A percentile compares a stretch with the other conserved stretches of the same genome.
These are phyloP conservation scores for Gari tellinella DNA, from an alignment of 2,888 invertebrate genomes.

Conservation along the genomic window DNA sequence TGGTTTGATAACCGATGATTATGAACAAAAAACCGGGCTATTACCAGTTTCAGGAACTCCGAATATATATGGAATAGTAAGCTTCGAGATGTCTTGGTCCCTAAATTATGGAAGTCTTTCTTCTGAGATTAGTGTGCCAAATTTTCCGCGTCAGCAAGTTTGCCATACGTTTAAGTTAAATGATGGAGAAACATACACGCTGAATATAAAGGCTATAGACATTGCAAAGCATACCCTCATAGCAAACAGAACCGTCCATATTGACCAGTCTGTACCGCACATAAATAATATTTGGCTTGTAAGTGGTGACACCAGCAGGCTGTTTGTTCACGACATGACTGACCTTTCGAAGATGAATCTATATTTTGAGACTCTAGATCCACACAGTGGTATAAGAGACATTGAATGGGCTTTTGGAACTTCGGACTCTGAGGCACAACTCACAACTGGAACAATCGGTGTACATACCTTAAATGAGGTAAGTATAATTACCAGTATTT, in stretches of 20 bases:
- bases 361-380: conserved; percentile 58
- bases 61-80: conserved; percentile 55
- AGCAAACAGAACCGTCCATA: conserved; percentile 51
- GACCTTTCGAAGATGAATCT: conserved; percentile 65
- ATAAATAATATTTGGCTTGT: conserved; percentile 58
- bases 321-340: conserved; percentile 57
- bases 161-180: conserved; percentile 24
- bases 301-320: conserved; percentile 40
- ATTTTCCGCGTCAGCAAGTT: conserved; percentile 37
- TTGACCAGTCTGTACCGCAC: conserved; percentile 59
- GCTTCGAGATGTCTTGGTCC: conserved; percentile 32
- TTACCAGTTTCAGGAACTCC: conserved; percentile 55
- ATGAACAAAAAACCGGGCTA: conserved; percentile 55
- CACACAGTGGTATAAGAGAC: conserved; percentile 63
- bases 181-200: conserved; percentile 56
- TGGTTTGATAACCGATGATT: conserved; percentile 33
- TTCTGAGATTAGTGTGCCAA: not conserved
- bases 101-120: not conserved
- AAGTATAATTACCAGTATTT: too few relatives aligned
- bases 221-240: conserved; percentile 44
- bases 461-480: too few relatives aligned
- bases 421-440: conserved; percentile 11
- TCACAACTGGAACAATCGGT: conserved; percentile 1
- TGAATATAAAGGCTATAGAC: conserved; percentile 57
- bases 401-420: conserved; percentile 64